A percentile compares a stretch with the other conserved stretches of the same genome.
Conservation (phyloP, 1,140 invertebrate species). For the Drosophila guanche region DNA sequence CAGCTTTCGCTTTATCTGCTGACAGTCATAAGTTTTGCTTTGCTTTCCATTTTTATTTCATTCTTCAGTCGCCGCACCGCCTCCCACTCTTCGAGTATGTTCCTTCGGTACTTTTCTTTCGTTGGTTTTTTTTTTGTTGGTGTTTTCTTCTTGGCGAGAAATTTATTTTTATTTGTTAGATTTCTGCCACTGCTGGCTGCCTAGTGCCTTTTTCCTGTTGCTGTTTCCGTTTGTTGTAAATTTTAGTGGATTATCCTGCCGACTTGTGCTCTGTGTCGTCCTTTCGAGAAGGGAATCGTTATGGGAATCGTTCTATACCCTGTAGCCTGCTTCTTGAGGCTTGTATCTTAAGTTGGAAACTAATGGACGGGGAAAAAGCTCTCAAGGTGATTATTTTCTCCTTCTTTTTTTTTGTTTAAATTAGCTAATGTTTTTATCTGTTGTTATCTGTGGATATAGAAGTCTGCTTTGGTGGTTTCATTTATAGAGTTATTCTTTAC, state of each 20-base stretch:
- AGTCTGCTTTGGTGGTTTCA: too few species aligned
- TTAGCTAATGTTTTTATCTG: too few species aligned
- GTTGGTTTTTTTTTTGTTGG: slow-evolving; percentile 11
- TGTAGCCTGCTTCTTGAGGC: too few species aligned
- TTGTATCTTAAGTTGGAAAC: too few species aligned
- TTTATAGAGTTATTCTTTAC: too few species aligned
- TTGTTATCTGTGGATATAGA: too few species aligned
- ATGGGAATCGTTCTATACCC: too few species aligned
- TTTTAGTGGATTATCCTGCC: slow-evolving; percentile 81
- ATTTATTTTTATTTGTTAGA: slow-evolving; percentile 81
- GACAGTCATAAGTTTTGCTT: slow-evolving; percentile 81
- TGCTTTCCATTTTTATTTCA: slow-evolving; percentile 80
- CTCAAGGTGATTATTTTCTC: too few species aligned
- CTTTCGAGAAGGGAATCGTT: too few species aligned
- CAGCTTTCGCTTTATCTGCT: slow-evolving; percentile 79
- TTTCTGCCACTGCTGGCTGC: slow-evolving; percentile 43
- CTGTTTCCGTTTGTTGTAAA: slow-evolving; percentile 82
- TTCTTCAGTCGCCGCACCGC: slow-evolving; percentile 42
- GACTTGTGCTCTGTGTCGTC: slow-evolving; percentile 34
- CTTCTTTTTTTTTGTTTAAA: too few species aligned
- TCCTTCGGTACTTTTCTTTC: slow-evolving; percentile 23
- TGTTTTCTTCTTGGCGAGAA: slow-evolving; percentile 30
- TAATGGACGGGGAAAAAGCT: too few species aligned
- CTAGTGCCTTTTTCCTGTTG: slow-evolving; percentile 72
- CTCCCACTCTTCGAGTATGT: slow-evolving; percentile 46